Conservation (phyloP, 2,888 invertebrate species). For the Clostera curtula region DNA sequence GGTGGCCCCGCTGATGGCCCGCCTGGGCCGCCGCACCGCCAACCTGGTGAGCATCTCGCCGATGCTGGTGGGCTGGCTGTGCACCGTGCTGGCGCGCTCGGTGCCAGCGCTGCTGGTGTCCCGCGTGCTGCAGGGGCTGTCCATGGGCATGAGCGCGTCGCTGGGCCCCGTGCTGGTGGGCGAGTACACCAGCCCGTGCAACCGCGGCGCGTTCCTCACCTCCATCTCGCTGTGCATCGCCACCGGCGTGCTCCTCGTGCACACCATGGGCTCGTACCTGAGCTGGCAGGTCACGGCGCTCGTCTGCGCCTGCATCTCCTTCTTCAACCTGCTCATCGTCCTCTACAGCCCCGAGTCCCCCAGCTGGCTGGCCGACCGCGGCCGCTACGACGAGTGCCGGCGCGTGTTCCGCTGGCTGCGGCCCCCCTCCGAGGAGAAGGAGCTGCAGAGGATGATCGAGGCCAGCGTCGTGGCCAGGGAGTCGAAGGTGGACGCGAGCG, state of each 20-base stretch:
- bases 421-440: conserved; percentile 53
- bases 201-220: conserved; percentile 74
- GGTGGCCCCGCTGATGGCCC: conserved; percentile 54
- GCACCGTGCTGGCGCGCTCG: conserved; percentile 38
- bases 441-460: conserved; percentile 42
- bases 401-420: conserved; percentile 70
- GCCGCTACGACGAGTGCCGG: conserved; percentile 63
- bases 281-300: conserved; percentile 70
- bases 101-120: conserved; percentile 40
- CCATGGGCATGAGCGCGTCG: conserved; percentile 61
- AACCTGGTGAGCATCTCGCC: conserved; percentile 56
- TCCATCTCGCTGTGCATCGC: conserved; percentile 72
- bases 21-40: conserved; percentile 64
- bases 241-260: conserved; percentile 71
- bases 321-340: conserved; percentile 49
- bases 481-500: conserved; percentile 29
- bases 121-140: conserved; percentile 47
- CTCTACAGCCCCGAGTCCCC: conserved; percentile 75
- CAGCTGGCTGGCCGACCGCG: conserved; percentile 75
- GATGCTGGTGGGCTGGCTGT: conserved; percentile 66
- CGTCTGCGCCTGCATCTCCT: conserved; percentile 50
- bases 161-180: conserved; percentile 61
- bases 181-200: conserved; percentile 69
- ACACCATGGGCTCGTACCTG: conserved; percentile 73
- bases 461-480: conserved; percentile 35